Conservation (phyloP, 2,888 invertebrate genomes). For the Drosophila infuscata region DNA sequence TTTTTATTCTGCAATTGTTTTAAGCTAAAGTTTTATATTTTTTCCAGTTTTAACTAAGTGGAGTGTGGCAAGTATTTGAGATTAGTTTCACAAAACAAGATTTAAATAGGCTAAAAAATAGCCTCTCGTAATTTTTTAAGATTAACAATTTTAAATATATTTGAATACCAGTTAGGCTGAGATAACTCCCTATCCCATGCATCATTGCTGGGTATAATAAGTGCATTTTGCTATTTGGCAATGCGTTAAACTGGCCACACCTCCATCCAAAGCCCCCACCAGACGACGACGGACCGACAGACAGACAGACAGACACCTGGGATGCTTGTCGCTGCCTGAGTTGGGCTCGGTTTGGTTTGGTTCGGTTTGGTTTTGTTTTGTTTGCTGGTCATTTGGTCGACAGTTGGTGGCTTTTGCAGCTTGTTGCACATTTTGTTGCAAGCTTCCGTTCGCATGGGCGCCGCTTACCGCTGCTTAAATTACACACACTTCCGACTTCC, state of each 20-base stretch:
- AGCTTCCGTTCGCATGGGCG: slow-evolving; percentile 27
- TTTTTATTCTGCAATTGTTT: not conserved
- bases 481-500: slow-evolving; percentile 73
- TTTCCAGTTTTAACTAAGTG: not conserved
- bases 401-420: slow-evolving; percentile 62
- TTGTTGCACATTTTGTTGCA: slow-evolving; percentile 57
- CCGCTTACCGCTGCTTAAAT: slow-evolving; percentile 65
- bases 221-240: slow-evolving; percentile 71
- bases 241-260: slow-evolving; percentile 23
- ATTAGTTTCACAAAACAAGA: too few species aligned
- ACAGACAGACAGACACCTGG: slow-evolving; percentile 51
- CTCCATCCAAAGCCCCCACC: not conserved
- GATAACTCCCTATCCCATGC: not conserved
- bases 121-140: not conserved
- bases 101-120: not conserved
- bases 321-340: slow-evolving; percentile 41
- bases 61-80: not conserved
- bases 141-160: not conserved
- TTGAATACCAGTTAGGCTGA: not conserved
- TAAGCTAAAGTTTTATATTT: not conserved
- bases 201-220: slow-evolving; percentile 37
- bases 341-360: not conserved
- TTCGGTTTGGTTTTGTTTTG: slow-evolving; percentile 27
- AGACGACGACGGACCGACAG: not conserved
- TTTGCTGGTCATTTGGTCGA: slow-evolving; percentile 47